Percentiles rank a stretch among this genome's conserved stretches.
Conservation (phyloP, 2,888 invertebrate species). For the Gastrophysa polygoni region DNA sequence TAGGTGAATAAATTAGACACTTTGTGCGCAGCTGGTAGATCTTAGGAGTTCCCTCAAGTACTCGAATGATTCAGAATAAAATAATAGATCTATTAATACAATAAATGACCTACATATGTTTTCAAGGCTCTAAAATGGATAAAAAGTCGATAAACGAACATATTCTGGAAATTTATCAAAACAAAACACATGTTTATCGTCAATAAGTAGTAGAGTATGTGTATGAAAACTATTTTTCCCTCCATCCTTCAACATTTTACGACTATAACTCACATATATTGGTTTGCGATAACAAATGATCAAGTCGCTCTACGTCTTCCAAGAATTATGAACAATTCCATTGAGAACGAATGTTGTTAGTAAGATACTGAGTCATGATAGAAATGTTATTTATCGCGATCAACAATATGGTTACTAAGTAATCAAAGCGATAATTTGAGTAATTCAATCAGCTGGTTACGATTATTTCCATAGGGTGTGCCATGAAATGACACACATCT, state of each 20-base stretch:
- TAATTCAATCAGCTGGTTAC: neutral
- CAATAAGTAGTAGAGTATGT: neutral
- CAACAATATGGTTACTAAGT: constrained; percentile 7
- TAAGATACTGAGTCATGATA: neutral
- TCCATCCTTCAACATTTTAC: neutral
- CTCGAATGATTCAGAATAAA: no score
- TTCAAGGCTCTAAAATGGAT: neutral
- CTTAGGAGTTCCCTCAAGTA: no score
- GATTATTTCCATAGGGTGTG: neutral
- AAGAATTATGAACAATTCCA: neutral
- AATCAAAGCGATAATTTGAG: neutral
- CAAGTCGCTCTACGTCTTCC: neutral
- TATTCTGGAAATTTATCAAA: neutral
- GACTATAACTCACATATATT: neutral
- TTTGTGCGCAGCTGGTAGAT: no score
- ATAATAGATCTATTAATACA: no score
- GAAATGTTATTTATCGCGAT: neutral
- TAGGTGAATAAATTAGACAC: no score
- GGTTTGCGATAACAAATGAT: neutral
- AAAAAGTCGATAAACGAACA: neutral
- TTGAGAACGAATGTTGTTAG: neutral
- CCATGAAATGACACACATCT: no score
- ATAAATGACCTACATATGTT: neutral
- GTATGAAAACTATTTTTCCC: neutral
- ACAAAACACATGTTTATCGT: neutral